phyloP scores from a whole-genome alignment of 1,140 invertebrate species.

The Megalonaias nervosa region DNA sequence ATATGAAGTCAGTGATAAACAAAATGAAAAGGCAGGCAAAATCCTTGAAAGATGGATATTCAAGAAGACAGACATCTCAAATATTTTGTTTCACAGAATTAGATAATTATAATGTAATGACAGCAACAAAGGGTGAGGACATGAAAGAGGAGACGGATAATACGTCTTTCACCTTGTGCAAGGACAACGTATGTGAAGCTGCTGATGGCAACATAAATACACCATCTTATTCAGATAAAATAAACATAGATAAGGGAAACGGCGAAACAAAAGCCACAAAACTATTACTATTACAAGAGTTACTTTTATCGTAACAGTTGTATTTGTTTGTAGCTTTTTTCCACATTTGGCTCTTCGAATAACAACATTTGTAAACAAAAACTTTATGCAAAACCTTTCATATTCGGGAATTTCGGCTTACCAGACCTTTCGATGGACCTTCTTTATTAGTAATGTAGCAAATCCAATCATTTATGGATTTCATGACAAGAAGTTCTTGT shows the following conservation, averaged over 20 bases:
- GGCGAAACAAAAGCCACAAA: neutral
- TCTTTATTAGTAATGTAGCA: slow-evolving; percentile 22
- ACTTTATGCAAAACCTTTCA: slow-evolving; percentile 12
- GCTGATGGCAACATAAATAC: neutral
- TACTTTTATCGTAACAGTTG: slow-evolving; percentile 19
- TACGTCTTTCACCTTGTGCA: neutral
- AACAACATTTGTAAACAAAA: neutral
- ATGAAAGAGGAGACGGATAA: neutral
- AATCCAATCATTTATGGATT: slow-evolving; percentile 28
- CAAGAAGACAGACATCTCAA: neutral
- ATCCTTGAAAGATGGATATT: neutral
- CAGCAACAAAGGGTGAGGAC: slow-evolving; percentile 2
- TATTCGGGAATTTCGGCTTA: slow-evolving; percentile 3
- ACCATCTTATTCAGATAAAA: neutral
- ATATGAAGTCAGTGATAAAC: slow-evolving; percentile 9
- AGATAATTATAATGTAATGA: too few species aligned
- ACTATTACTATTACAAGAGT: slow-evolving; percentile 11
- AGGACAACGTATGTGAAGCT: neutral
- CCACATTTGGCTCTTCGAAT: slow-evolving; percentile 24
- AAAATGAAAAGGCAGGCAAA: neutral
- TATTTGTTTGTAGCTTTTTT: slow-evolving; percentile 14
- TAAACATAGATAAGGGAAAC: neutral
- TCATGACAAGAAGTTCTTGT: slow-evolving; percentile 14
- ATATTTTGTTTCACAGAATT: too few species aligned
- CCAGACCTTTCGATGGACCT: slow-evolving; percentile 17